Percentiles rank a stretch among this genome's conserved stretches.
These are phyloP conservation scores for Mythimna lalbum DNA, from an alignment of 2,888 invertebrate genomes.

Conservation along the genomic window DNA sequence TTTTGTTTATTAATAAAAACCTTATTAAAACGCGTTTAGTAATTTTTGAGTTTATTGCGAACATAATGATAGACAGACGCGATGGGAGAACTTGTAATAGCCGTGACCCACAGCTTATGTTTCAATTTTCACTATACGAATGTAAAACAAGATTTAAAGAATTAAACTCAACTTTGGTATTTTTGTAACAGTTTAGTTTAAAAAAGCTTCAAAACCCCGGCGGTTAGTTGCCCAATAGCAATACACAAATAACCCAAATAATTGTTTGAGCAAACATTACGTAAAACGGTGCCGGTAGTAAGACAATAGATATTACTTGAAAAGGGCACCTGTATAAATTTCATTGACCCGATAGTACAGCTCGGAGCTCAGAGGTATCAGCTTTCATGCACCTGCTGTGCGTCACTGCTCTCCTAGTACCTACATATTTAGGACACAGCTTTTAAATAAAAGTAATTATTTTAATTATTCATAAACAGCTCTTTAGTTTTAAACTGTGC, in stretches of 20 bases:
- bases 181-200: background rate
- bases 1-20: too few species aligned
- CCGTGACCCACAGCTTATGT: background rate
- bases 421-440: constrained; percentile 6
- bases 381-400: background rate
- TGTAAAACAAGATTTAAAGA: background rate
- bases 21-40: too few species aligned
- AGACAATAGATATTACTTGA: constrained; percentile 68
- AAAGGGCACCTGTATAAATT: constrained; percentile 81
- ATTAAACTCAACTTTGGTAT: background rate
- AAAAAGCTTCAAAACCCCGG: background rate
- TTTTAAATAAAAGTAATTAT: too few species aligned
- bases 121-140: background rate
- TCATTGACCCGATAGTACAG: constrained; percentile 70
- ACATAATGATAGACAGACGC: too few species aligned
- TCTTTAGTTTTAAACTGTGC: too few species aligned
- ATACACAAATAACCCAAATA: constrained; percentile 37
- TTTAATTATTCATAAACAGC: too few species aligned
- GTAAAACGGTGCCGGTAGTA: constrained; percentile 45
- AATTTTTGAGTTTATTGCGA: too few species aligned
- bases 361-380: background rate
- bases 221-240: constrained; percentile 25
- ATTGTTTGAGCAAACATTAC: constrained; percentile 65
- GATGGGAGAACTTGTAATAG: too few species aligned
- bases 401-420: background rate